Conservation (phyloP, 2,113 vertebrate genomes). For the Geococcyx californianus region DNA sequence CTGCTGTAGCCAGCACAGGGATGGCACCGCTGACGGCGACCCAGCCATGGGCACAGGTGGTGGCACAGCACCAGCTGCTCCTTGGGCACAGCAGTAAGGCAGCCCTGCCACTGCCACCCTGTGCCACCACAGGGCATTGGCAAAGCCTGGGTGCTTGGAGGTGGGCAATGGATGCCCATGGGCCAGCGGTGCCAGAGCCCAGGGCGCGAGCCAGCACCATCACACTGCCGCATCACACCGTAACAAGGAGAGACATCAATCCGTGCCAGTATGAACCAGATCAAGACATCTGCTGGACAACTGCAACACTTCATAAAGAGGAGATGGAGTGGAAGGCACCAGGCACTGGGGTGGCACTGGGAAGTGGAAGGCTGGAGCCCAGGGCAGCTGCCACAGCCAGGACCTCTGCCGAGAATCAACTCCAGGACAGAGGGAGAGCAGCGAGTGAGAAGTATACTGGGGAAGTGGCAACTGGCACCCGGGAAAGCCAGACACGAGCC, state of each 20-base stretch:
- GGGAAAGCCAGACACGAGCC: background rate
- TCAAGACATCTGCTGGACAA: rapidly evolving
- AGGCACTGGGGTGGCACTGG: background rate
- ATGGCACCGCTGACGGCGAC: rapidly evolving
- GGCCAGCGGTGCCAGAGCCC: rapidly evolving
- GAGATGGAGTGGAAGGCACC: rapidly evolving
- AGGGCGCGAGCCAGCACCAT: background rate
- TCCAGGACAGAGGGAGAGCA: background rate
- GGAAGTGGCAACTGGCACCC: background rate
- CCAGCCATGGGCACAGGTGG: rapidly evolving
- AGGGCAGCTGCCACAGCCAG: rapidly evolving
- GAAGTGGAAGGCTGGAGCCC: background rate
- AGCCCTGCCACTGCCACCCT: background rate
- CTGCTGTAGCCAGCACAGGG: background rate
- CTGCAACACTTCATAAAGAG: background rate
- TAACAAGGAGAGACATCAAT: rapidly evolving
- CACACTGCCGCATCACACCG: background rate
- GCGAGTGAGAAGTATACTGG: background rate
- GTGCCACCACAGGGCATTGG: rapidly evolving
- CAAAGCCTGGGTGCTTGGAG: rapidly evolving
- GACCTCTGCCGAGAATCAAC: background rate
- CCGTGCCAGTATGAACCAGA: rapidly evolving
- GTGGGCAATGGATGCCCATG: rapidly evolving
- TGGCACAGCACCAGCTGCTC: rapidly evolving
- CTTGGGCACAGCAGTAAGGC: rapidly evolving